These are phyloP conservation scores for Pyrocoelia pectoralis DNA, from an alignment of 2,888 invertebrate species.

Conservation along the genomic window DNA sequence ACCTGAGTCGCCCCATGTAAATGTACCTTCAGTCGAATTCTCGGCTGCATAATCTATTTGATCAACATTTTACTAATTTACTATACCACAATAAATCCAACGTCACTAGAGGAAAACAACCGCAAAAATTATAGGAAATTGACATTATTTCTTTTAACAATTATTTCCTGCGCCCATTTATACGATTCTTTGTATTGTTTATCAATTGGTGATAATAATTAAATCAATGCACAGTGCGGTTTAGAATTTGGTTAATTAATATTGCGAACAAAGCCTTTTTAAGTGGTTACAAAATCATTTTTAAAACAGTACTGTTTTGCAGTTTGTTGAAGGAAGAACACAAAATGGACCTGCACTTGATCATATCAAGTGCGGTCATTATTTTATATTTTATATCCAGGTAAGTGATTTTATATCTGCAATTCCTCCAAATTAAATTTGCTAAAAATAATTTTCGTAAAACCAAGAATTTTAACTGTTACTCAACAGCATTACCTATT, in stretches of 20 bases:
- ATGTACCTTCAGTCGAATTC: too few species aligned
- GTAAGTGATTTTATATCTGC: not conserved
- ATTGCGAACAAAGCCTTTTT: not conserved
- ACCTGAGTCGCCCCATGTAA: too few species aligned
- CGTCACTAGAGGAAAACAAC: too few species aligned
- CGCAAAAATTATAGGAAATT: conserved; percentile 1
- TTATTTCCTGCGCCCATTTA: not conserved
- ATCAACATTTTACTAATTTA: too few species aligned
- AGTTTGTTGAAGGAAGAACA: not conserved
- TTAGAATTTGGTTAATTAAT: not conserved
- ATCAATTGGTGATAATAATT: not conserved
- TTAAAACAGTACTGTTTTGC: not conserved
- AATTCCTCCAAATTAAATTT: not conserved
- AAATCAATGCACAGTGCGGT: not conserved
- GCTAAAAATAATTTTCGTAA: not conserved
- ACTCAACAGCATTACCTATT: too few species aligned
- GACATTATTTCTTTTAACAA: not conserved
- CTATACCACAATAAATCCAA: too few species aligned
- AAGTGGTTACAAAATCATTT: not conserved
- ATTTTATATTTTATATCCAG: not conserved
- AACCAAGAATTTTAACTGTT: too few species aligned
- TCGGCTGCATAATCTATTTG: too few species aligned
- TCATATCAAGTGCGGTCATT: conserved; percentile 7
- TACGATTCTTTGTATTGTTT: not conserved
- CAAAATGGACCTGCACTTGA: conserved; percentile 7